Base-by-base conservation (phyloP, 1,140 invertebrate species). In the Idris sp. region DNA sequence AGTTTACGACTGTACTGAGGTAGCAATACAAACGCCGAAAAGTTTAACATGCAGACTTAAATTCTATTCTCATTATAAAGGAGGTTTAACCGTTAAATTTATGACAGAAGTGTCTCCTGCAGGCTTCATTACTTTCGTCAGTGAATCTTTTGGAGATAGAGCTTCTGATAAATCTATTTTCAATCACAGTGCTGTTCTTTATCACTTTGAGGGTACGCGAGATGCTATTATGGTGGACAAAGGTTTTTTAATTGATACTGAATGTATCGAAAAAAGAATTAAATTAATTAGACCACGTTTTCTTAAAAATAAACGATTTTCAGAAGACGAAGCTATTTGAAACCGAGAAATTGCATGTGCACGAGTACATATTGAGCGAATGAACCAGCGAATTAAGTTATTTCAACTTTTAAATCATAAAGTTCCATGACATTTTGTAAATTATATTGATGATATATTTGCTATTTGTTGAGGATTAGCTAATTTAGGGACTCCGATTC, bases 21-120 rank as follows among this genome's bases (percentile, higher is more conserved):
- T 78, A 10, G 36, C 28, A n/a, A 54, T 80, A n/a, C 28, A 80
- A 40, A 61, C 25, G 19, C 56, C 68, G 11, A 67, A 68, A 33
- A 77, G 69, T 40, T 41, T 73, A 10, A 58, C 68, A 22, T 74
- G 72, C 16, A 43, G 71, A 53, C 26, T 77, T 19, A 44, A 43
- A 19, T 79, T 78, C 10, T 81, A 76, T 58, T 83, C 78, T 1
- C 58, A 76, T 30, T 81, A 83, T 43, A 83, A 84, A 74, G 46
- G 76, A 25, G 33, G 74, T 44, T 73, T 77, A 22, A 85, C 80
- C 11, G 38, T 77, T n/a, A 83, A 85, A 69, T 74, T 74, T 53
- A 64, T 84, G 41, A 76, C 81, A 11, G 77, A 65, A 71, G n/a
- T 68, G 58, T 25, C 54, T 18, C 36, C 77, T 36, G 72, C 68